Conservation (phyloP, 1,140 invertebrate species). For the Leptonema lineaticorne region DNA sequence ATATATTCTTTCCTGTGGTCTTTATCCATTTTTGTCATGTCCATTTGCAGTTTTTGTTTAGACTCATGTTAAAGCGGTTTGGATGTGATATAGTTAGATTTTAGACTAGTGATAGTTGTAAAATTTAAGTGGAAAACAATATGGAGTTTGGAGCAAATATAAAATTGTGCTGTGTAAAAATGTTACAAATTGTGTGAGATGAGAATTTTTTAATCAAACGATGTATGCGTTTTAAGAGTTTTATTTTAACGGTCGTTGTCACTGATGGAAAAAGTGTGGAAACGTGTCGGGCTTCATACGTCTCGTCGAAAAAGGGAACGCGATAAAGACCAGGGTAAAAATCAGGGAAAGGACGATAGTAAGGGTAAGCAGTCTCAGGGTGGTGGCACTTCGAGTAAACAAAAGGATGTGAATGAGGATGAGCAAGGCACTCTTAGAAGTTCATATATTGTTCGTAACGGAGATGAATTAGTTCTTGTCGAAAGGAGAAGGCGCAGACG, state of each 20-base stretch:
- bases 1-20: too few species aligned
- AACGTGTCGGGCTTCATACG: constrained; percentile 57
- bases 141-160: neutral
- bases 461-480: constrained; percentile 55
- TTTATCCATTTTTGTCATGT: neutral
- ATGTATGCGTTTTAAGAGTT: neutral
- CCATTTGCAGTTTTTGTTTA: neutral
- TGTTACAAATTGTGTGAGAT: neutral
- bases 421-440: constrained; percentile 54
- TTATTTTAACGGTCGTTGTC: neutral
- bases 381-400: constrained; percentile 50
- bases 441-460: constrained; percentile 55
- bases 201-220: neutral
- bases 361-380: constrained; percentile 52
- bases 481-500: constrained; percentile 52
- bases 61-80: neutral
- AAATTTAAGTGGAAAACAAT: too few species aligned
- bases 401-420: constrained; percentile 51
- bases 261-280: constrained; percentile 58
- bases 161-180: neutral
- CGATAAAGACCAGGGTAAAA: constrained; percentile 48
- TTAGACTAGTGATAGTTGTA: neutral
- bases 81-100: neutral
- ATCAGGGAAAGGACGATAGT: constrained; percentile 50
- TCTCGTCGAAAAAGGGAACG: constrained; percentile 54